A percentile compares a stretch with the other conserved stretches of the same genome.
Evolutionary conservation across 2,113 vertebrate species (phyloP).

Genomic region (Todiramphus chloris): DNA sequence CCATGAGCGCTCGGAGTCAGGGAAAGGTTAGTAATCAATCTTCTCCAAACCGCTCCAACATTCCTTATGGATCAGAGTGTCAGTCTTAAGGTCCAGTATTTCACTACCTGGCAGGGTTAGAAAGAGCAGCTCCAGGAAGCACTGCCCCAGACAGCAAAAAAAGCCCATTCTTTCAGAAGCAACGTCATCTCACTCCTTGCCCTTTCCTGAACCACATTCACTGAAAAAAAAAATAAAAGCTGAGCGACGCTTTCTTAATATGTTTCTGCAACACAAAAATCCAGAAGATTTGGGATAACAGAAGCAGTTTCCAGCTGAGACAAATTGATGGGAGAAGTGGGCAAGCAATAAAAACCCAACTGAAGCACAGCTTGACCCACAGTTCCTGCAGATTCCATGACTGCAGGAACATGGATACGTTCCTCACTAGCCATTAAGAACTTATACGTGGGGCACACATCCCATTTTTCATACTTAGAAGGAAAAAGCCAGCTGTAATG

Average conservation of each 20-base stretch:
- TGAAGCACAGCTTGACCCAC: neutral
- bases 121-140: rapidly evolving
- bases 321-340: neutral
- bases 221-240: neutral
- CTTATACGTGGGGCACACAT: rapidly evolving
- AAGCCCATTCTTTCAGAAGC: neutral
- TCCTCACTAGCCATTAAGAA: neutral
- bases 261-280: neutral
- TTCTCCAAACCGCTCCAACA: neutral
- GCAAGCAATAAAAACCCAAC: neutral
- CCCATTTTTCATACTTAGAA: neutral
- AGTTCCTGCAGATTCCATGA: neutral
- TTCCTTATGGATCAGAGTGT: neutral
- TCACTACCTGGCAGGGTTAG: neutral
- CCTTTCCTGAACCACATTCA: neutral
- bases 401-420: neutral
- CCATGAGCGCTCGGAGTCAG: neutral
- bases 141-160: neutral
- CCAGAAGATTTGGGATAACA: neutral
- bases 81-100: neutral
- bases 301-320: neutral
- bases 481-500: neutral
- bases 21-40: neutral
- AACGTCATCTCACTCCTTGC: neutral
- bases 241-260: neutral